A percentile compares a stretch with the other conserved stretches of the same genome.
Conservation (phyloP, 1,140 invertebrate species). For the Trypoxylus dichotomus region DNA sequence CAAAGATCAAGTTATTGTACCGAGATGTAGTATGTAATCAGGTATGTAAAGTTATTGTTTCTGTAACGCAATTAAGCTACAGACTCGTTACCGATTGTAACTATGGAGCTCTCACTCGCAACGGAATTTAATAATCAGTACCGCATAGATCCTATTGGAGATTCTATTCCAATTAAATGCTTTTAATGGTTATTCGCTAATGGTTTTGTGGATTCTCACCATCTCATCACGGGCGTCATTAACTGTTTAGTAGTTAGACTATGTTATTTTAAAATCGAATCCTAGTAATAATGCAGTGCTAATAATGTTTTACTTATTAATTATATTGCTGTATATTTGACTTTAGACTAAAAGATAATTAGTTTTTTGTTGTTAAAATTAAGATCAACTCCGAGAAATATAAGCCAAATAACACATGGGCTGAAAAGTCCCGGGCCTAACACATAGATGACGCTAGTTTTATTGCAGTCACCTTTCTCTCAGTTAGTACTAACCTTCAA, state of each 20-base stretch:
- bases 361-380: too few species aligned
- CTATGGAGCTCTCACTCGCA: background rate
- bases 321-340: too few species aligned
- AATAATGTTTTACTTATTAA: too few species aligned
- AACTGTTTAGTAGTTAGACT: background rate
- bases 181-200: background rate
- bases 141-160: background rate
- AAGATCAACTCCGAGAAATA: too few species aligned
- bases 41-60: background rate
- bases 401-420: background rate
- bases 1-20: background rate
- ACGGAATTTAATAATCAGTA: background rate
- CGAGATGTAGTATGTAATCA: background rate
- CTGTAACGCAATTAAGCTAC: background rate
- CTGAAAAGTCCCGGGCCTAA: too few species aligned
- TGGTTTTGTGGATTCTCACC: background rate
- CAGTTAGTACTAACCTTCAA: too few species aligned
- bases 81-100: background rate
- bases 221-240: background rate
- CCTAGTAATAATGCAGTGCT: too few species aligned
- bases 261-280: background rate
- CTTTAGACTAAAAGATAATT: too few species aligned
- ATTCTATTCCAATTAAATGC: background rate
- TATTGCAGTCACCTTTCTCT: too few species aligned
- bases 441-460: too few species aligned